phyloP scores from a whole-genome alignment of 2,797 vertebrate species.

The Cetoscarus ocellatus region DNA sequence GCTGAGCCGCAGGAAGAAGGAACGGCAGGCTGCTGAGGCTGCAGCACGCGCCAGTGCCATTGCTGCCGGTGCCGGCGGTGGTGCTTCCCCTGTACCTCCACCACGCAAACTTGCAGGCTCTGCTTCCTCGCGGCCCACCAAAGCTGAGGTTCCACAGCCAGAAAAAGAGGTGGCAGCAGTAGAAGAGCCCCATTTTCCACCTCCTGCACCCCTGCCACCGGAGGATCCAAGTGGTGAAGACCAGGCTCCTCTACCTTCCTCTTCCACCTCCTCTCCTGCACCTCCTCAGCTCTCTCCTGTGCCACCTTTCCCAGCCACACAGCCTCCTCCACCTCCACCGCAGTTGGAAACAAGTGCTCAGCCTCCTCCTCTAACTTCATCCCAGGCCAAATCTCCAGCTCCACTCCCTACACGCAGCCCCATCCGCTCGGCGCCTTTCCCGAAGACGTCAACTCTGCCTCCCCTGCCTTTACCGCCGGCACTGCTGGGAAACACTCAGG shows the following conservation, averaged over 20 bases:
- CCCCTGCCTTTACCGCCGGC: constrained; percentile 93
- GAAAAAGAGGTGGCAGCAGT: constrained; percentile 63
- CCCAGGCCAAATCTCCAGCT: constrained; percentile 82
- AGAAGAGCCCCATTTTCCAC: constrained; percentile 74
- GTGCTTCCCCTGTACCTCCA: constrained; percentile 73
- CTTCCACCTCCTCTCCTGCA: constrained; percentile 82
- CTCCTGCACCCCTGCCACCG: constrained; percentile 76
- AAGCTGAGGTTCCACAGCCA: constrained; percentile 63
- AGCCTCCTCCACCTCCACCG: constrained; percentile 83
- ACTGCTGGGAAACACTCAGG: constrained; percentile 93
- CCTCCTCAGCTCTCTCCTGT: constrained; percentile 73
- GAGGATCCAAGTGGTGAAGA: constrained; percentile 65
- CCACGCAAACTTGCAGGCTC: constrained; percentile 54
- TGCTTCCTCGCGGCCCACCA: constrained; percentile 58
- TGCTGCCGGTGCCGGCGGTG: constrained; percentile 31
- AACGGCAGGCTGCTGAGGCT: constrained; percentile 91
- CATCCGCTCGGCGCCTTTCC: constrained; percentile 74
- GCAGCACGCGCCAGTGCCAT: constrained; percentile 81
- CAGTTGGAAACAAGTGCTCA: constrained; percentile 71
- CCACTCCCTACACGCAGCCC: constrained; percentile 77
- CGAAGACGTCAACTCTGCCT: constrained; percentile 97
- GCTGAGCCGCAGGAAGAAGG: constrained; percentile 95
- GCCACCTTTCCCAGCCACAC: constrained; percentile 52
- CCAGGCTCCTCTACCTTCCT: constrained; percentile 65
- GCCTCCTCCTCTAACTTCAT: constrained; percentile 45